Percentiles rank a stretch among this genome's conserved stretches.
Evolutionary conservation across 2,797 vertebrate genomes (phyloP).

Genomic region (Arctocebus calabarensis): DNA sequence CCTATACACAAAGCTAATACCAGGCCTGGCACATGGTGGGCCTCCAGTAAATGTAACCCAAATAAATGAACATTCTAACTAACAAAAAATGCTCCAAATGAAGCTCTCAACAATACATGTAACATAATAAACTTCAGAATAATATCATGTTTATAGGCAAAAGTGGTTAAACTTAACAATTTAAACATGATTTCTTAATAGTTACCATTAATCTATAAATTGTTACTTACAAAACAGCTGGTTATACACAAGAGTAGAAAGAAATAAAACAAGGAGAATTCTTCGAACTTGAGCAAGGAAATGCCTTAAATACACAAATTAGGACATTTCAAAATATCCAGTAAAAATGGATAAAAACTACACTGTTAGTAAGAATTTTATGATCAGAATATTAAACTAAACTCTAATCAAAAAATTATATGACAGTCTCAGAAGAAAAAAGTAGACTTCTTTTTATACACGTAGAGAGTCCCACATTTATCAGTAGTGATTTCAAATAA

Average conservation of each 20-base stretch:
- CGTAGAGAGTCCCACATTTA: conserved; percentile 14
- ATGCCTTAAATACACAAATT: neutral
- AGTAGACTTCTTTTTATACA: neutral
- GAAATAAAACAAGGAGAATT: neutral
- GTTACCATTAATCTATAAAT: conserved; percentile 30
- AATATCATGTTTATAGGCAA: neutral
- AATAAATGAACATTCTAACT: conserved; percentile 36
- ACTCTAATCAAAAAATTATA: neutral
- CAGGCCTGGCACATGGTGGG: neutral
- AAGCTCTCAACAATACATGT: conserved; percentile 18
- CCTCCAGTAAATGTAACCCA: neutral
- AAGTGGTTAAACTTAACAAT: conserved; percentile 1
- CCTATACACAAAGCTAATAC: neutral
- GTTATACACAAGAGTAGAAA: conserved; percentile 6
- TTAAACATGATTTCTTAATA: conserved; percentile 27
- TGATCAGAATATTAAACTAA: neutral
- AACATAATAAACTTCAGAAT: neutral
- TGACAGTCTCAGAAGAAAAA: neutral
- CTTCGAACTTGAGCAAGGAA: conserved; percentile 28
- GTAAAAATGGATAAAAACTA: conserved; percentile 10
- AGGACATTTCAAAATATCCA: neutral
- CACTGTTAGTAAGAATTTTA: conserved; percentile 21
- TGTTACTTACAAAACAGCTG: neutral
- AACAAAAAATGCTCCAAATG: neutral
- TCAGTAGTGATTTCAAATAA: neutral